Base-by-base conservation (phyloP, 2,888 invertebrate genomes). In the Tiliacea aurago region DNA sequence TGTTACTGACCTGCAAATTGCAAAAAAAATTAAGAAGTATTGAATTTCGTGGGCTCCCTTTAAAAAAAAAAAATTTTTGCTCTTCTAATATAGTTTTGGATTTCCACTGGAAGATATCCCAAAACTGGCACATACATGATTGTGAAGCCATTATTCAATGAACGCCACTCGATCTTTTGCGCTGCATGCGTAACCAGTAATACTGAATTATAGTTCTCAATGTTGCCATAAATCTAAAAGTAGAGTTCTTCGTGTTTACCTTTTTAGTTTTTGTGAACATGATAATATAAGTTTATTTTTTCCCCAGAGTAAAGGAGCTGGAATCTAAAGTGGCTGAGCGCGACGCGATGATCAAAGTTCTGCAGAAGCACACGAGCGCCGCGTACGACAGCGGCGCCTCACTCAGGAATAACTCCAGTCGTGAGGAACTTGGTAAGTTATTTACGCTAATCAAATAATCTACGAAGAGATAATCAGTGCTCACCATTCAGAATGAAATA, bases 261-360 rank as follows among this genome's bases (percentile, higher is more conserved):
- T 45, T 23, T 41, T 13, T n/a, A 41, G 20, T 58, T 23, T 43
- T 47, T 41, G 7, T 13, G 28, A 49, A 15, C 4, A 28, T 0
- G 28, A 0, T 20, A 4, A 5, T 43, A 37, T 37, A 28, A 45
- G 0, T 45, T 37, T 10, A 7, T 43, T 37, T 62, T 45, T 37
- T 23, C 28, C n/a, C 0, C 86, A 98, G 98, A 90, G 97, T 98
- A 86, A 98, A 98, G 92, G 98, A 98, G 93, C 94, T 98, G 80
- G 98, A 99, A 93, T 98, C 98, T 6, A 98, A 98, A 91, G 97
- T 99, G 73, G 98, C 98, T 0, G 99, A 99, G 92, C 97, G 98
- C 73, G 99, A 99, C 91, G 98, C 98, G 0, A 98, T 99, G 98
- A 98, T 99, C 86, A 97, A 98, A 87, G 98, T 98, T 37, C 96